These are phyloP conservation scores for Pundamilia nyererei DNA, from an alignment of 2,113 vertebrate species.

Conservation along the genomic window DNA sequence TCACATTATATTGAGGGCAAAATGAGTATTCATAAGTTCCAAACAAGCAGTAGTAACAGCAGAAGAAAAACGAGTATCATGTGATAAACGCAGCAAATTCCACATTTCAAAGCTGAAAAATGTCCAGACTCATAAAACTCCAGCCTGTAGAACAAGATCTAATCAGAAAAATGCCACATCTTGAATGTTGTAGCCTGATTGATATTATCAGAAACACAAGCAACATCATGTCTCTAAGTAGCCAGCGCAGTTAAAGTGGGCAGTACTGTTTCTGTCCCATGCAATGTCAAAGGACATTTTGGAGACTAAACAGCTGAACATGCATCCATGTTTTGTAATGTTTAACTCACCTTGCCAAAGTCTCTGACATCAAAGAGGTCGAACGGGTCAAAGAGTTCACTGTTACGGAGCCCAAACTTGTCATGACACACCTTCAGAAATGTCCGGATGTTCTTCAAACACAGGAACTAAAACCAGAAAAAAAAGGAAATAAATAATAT, in stretches of 20 bases:
- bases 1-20: not conserved
- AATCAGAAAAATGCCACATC: not conserved
- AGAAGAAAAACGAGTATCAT: not conserved
- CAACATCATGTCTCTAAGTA: not conserved
- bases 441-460: slow-evolving; percentile 95
- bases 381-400: slow-evolving; percentile 95
- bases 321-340: not conserved
- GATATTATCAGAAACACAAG: not conserved
- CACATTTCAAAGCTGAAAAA: not conserved
- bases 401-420: slow-evolving; percentile 89
- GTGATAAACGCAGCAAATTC: not conserved
- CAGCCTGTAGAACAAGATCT: not conserved
- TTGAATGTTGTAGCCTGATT: not conserved
- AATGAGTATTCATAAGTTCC: not conserved
- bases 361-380: slow-evolving; percentile 98
- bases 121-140: not conserved
- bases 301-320: not conserved
- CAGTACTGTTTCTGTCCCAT: not conserved
- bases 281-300: not conserved
- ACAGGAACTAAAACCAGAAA: slow-evolving; percentile 81
- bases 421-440: slow-evolving; percentile 97
- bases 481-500: not conserved
- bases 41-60: not conserved
- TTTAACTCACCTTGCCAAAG: slow-evolving; percentile 92
- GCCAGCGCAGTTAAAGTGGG: not conserved